Base-by-base conservation (phyloP, 2,888 invertebrate species). In the Perizoma flavofasciatum region DNA sequence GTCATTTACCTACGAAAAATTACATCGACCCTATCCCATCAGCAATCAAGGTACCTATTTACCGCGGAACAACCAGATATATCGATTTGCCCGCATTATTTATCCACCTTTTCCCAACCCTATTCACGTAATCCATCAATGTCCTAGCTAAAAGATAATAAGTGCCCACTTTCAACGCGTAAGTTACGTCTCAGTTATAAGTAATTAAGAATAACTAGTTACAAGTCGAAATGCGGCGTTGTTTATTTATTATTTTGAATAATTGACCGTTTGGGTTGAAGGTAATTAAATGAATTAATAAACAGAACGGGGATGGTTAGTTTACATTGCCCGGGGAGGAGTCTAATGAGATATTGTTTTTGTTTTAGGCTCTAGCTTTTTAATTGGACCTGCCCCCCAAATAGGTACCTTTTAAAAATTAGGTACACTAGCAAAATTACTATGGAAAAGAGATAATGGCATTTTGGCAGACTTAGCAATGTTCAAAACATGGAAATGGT, bases 151-250 rank as follows among this genome's bases (percentile, higher is more conserved):
- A 85, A 78, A 74, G 72, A 86, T 65, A 88, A 88, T 83, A 82
- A 61, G 50, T 56, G 43, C 79, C 81, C 81, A 88, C 79, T 88
- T 88, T 87, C 86, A 87, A 77, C 83, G 77, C 72, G 83, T 82
- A 85, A 85, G 82, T 88, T 84, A 90, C 90, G 88, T 90, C 91
- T 91, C 77, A 86, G 88, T 91, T 89, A 87, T 76, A 85, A 81
- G 85, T 87, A 89, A 89, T 89, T 90, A 89, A 86, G 88, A 88
- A 85, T 87, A 87, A 89, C 85, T 87, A 86, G 81, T 86, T 78
- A 76, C 75, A 78, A 74, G 71, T 79, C 65, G 75, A 74, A 78
- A 76, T 77, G 75, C 84, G 84, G 83, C 82, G 74, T 85, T 79
- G 39, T 44, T 49, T 63, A 57, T 67, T 64, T 67, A 61, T 84